These are phyloP conservation scores for Acronicta leporina DNA, from an alignment of 2,888 invertebrate genomes.

Conservation along the genomic window DNA sequence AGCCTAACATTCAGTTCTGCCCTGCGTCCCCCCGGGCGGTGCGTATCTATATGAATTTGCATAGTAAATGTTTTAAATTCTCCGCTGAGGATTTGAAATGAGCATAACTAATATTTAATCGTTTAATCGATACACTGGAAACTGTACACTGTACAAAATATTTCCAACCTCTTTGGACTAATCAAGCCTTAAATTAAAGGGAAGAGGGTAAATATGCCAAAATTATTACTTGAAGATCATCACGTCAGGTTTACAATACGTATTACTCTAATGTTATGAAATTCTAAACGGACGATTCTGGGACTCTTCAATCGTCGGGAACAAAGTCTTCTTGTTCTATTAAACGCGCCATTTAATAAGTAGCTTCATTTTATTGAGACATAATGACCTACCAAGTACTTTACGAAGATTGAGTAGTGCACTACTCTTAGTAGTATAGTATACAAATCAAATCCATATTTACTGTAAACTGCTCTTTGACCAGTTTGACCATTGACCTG, in stretches of 20 bases:
- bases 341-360: slow-evolving; percentile 28
- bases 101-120: too few species aligned
- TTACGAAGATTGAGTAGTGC: neutral
- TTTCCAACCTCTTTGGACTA: too few species aligned
- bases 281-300: neutral
- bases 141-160: too few species aligned
- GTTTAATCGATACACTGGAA: too few species aligned
- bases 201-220: neutral
- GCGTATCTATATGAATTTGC: too few species aligned
- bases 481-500: slow-evolving; percentile 12
- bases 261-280: neutral
- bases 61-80: too few species aligned
- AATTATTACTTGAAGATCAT: neutral
- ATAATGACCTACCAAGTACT: neutral
- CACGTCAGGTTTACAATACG: neutral
- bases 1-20: too few species aligned
- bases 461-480: slow-evolving; percentile 13
- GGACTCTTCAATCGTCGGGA: slow-evolving; percentile 12
- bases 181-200: too few species aligned
- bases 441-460: slow-evolving; percentile 25
- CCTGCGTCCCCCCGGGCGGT: too few species aligned
- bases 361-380: slow-evolving; percentile 26
- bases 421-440: slow-evolving; percentile 5
- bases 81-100: too few species aligned
- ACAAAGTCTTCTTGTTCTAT: slow-evolving; percentile 30